Evolutionary conservation across 2,113 vertebrate genomes (phyloP), one percentile per base, ranked within the genome.

Genomic region (Equus przewalskii): DNA sequence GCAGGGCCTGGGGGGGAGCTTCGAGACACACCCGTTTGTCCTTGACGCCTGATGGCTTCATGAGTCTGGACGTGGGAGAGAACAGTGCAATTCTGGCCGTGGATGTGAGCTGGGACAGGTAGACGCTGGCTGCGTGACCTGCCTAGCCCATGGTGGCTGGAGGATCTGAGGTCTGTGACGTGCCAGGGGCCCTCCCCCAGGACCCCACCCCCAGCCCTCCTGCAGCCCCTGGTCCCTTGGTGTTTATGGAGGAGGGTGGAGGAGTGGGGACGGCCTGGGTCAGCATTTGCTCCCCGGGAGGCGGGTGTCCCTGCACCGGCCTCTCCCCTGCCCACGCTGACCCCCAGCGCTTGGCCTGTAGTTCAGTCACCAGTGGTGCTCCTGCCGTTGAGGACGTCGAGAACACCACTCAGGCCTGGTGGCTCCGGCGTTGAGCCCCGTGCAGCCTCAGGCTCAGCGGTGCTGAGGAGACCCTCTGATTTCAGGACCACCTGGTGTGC

Each of bases 401-500:
- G 28, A 8, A 28, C 26, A 49, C 46, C 46, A 19, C 26, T 4
- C 10, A 13, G 41, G 60, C 41, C 28, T 44, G 5, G 0, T 8
- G 67, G 15, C 9, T 58, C 30, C 4, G 15, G 18, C 7, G 41
- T 0, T 0, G 22, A 21, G 0, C 22, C 73, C 60, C 4, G 2
- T 5, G 51, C 14, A 9, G 33, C 69, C 12, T 7, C 15, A 2
- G 5, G 44, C 33, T 24, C 56, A 16, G 28, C 11, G 12, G 75
- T 90, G 92, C 58, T 78, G 76, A 91, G 62, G 65, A 12, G 46
- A 22, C n/a, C 49, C 76, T 89, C 96, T 97, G 60, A 46, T 97
- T 97, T 85, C 98, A 99, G 99, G 99, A 99, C 98, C 99, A 99
- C 98, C 98, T 99, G 83, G 99, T 99, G 97, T 99, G 99, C 97